Evolutionary conservation across 2,888 invertebrate genomes (phyloP).

Genomic region (Amphipoea oculea): DNA sequence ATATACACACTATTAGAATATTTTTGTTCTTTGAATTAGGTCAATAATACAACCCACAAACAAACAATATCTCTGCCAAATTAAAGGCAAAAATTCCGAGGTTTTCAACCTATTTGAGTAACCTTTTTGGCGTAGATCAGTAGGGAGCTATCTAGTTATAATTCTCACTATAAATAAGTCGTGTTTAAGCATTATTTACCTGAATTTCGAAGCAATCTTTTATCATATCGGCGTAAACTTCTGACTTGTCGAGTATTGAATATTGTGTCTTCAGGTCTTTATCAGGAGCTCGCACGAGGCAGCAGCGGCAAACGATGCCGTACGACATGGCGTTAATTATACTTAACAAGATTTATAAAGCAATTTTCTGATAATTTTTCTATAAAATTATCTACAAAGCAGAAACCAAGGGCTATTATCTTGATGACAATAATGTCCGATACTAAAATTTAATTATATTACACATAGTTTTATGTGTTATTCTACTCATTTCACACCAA

Average conservation of each 20-base stretch:
- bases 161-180: neutral
- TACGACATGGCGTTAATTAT: constrained; percentile 70
- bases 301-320: constrained; percentile 78
- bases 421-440: constrained; percentile 42
- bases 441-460: neutral
- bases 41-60: constrained; percentile 6
- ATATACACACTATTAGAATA: neutral
- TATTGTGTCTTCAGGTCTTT: constrained; percentile 79
- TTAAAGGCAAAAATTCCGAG: neutral
- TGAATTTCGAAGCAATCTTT: constrained; percentile 87
- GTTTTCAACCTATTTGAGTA: neutral
- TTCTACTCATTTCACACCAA: neutral
- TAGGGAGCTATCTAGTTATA: neutral
- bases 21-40: constrained; percentile 2
- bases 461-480: neutral
- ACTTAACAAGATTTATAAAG: neutral
- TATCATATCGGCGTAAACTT: constrained; percentile 84
- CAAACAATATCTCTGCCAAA: neutral
- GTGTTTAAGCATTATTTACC: constrained; percentile 71
- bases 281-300: constrained; percentile 81
- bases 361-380: constrained; percentile 6
- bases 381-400: constrained; percentile 7
- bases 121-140: neutral
- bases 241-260: constrained; percentile 76
- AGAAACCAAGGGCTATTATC: constrained; percentile 3